Conservation (phyloP, 2,888 invertebrate genomes). For the Epicampocera succincta region DNA sequence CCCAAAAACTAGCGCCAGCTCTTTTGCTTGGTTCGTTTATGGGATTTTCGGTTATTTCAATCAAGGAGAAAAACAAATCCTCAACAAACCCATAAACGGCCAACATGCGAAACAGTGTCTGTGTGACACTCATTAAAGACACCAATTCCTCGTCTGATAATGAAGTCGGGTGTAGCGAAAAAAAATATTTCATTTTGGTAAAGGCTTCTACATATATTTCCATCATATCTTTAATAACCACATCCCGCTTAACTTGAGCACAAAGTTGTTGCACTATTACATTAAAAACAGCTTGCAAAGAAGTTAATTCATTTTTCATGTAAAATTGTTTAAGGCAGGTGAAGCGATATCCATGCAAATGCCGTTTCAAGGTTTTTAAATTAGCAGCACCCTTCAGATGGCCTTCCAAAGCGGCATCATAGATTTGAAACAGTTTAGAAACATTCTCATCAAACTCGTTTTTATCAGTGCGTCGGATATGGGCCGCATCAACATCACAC, state of each 20-base stretch:
- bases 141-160: constrained; percentile 70
- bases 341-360: constrained; percentile 73
- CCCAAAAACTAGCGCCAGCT: constrained; percentile 79
- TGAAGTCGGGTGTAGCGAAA: constrained; percentile 71
- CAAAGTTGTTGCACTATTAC: constrained; percentile 71
- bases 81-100: constrained; percentile 78
- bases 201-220: constrained; percentile 75
- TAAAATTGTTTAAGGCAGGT: constrained; percentile 73
- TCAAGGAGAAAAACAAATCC: constrained; percentile 76
- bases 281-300: constrained; percentile 68
- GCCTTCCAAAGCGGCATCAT: constrained; percentile 76
- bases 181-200: constrained; percentile 77
- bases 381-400: constrained; percentile 73
- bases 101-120: constrained; percentile 76
- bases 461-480: constrained; percentile 75
- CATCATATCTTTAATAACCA: constrained; percentile 73
- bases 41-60: constrained; percentile 76
- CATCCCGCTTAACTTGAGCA: constrained; percentile 72
- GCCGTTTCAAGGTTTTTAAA: constrained; percentile 73
- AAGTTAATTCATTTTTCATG: constrained; percentile 65
- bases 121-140: constrained; percentile 74
- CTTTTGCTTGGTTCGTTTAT: constrained; percentile 71
- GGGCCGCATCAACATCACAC: constrained; percentile 74
- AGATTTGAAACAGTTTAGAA: constrained; percentile 73
- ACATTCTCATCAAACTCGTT: constrained; percentile 75